These are phyloP conservation scores for Peromyscus eremicus DNA, from an alignment of 2,797 vertebrate genomes.

Conservation along the genomic window DNA sequence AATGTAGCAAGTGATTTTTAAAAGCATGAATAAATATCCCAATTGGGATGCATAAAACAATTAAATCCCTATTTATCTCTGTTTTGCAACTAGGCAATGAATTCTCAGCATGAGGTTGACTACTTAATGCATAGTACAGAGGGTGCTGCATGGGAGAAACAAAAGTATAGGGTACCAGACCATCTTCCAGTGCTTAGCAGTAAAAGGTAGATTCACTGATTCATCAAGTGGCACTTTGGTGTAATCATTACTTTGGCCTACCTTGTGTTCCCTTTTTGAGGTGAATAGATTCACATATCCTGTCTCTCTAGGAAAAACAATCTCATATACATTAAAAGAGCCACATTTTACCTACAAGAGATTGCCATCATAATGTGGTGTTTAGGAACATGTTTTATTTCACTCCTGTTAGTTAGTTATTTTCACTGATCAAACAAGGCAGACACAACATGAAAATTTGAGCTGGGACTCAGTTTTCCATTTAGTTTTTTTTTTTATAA, in stretches of 20 bases:
- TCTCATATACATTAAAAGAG: neutral
- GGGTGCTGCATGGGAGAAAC: accelerated
- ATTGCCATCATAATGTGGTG: neutral
- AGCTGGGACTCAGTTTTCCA: neutral
- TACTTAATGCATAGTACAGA: accelerated
- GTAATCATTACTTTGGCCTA: neutral
- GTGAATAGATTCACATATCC: neutral
- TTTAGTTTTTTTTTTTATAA: neutral
- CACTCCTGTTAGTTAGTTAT: neutral
- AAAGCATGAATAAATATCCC: conserved; percentile 80
- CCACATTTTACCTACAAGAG: neutral
- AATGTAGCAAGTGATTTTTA: conserved; percentile 77
- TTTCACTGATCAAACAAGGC: neutral
- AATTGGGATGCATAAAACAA: conserved; percentile 82
- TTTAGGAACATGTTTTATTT: neutral
- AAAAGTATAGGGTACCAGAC: accelerated
- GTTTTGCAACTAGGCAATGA: conserved; percentile 75
- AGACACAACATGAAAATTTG: neutral
- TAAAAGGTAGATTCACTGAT: too few relatives aligned
- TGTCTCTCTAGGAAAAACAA: neutral
- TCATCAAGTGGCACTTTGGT: neutral
- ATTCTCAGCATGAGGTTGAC: conserved; percentile 58
- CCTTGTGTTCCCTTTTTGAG: neutral
- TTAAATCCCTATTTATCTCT: conserved; percentile 81
- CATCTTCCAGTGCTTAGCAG: too few relatives aligned